Evolutionary conservation across 2,113 vertebrate species (phyloP), one percentile per base, ranked within the genome.

Genomic region (Ceratotherium simum): DNA sequence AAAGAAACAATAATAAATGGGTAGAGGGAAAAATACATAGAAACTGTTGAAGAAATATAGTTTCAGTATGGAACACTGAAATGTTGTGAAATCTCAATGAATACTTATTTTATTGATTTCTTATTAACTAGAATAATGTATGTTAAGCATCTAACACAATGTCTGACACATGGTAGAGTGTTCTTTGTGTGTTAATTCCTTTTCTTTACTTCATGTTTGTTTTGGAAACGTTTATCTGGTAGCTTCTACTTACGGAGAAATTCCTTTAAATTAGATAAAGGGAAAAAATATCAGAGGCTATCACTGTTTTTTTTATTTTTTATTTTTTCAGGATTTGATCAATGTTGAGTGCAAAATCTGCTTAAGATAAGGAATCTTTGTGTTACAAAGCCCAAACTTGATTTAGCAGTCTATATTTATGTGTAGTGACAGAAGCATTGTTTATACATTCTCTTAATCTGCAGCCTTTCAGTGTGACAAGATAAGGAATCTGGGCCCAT

Each of bases 381-480:
- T 98, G 31, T 98, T 97, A 97, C 91, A 97, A 98, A 98, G 94
- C 79, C 92, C 97, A 98, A 98, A 98, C 98, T 98, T 99, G 98
- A 98, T 98, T 98, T 98, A 98, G 97, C 98, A 98, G 98, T 97
- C 97, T 98, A 94, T 98, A 98, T 98, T 98, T 98, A 98, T 98
- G 97, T 97, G 97, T 93, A 97, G 98, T 64, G 97, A 98, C 98
- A 99, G 86, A 96, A 96, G 72, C 98, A 99, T 98, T 98, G 98
- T 98, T 99, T 98, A 99, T 98, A 98, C 98, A 99, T 99, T 99
- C 98, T 97, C 96, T 97, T 99, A 98, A 99, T 99, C 98, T 98
- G 98, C 93, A 98, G 97, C 97, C 96, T 97, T 97, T 97, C 97
- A 97, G 98, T 98, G 97, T 98, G 98, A 98, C 97, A 97, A 97